Evolutionary conservation across 2,113 vertebrate genomes (phyloP).

Genomic region (Microtus pennsylvanicus): DNA sequence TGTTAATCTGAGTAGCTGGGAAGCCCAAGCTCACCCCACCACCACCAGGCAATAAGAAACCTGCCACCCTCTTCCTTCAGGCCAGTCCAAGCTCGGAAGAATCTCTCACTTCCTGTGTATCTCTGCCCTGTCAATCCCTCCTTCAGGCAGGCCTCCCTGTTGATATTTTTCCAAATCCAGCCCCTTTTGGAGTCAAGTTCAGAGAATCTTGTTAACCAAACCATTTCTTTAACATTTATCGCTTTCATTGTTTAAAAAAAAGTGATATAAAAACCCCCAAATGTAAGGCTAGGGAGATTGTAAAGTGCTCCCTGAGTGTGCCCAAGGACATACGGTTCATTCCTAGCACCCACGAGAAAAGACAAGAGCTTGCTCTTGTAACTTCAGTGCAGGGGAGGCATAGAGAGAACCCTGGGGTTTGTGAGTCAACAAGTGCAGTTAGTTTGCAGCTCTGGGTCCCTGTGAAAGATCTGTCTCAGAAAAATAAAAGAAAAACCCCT

Average conservation of each 20-base stretch:
- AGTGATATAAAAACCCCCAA: not conserved
- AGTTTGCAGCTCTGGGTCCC: not conserved
- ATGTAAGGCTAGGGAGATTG: not conserved
- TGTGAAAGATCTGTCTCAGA: not conserved
- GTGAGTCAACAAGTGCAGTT: not conserved
- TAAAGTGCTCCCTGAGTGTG: not conserved
- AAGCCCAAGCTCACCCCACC: not conserved
- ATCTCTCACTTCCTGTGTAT: not conserved
- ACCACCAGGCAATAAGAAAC: not conserved
- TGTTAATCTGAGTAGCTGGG: not conserved
- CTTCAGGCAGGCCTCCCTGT: not conserved
- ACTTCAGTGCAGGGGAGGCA: not conserved
- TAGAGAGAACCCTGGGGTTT: not conserved
- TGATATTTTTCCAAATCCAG: not conserved
- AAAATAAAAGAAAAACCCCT: not conserved
- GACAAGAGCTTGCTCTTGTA: not conserved
- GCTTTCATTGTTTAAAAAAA: not conserved
- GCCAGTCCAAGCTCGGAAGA: no score
- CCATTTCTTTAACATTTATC: not conserved
- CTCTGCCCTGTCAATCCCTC: not conserved
- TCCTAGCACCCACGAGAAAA: not conserved
- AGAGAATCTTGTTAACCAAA: not conserved
- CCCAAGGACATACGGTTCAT: no score
- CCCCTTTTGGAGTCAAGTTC: not conserved
- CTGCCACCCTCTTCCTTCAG: not conserved